phyloP scores from a whole-genome alignment of 2,797 vertebrate species.

The Spinibarbus caldwelli region DNA sequence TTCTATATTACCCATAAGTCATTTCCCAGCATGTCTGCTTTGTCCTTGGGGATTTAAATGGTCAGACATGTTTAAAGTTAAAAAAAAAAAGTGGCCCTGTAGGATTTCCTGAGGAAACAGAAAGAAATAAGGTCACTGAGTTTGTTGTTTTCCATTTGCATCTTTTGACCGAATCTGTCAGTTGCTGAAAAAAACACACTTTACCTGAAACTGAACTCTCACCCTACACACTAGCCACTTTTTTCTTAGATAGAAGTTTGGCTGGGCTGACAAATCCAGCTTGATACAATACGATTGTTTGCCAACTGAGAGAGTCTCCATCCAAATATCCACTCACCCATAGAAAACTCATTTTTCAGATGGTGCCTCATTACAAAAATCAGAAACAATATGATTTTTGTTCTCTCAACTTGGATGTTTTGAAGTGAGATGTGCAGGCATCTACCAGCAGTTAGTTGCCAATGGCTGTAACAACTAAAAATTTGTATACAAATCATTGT shows the following conservation, averaged over 20 bases:
- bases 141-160: conserved; percentile 51
- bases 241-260: background rate
- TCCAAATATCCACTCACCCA: background rate
- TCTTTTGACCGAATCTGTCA: conserved; percentile 47
- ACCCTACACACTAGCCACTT: background rate
- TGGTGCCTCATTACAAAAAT: background rate
- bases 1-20: background rate
- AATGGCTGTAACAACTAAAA: background rate
- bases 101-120: conserved; percentile 68
- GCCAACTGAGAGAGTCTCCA: background rate
- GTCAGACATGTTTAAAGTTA: conserved; percentile 20
- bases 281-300: background rate
- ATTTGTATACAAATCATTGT: background rate
- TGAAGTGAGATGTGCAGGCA: background rate
- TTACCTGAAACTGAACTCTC: background rate
- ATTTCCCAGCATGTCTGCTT: background rate
- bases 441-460: background rate
- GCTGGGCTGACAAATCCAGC: background rate
- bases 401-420: background rate
- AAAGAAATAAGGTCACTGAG: conserved; percentile 45
- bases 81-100: background rate
- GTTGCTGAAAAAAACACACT: background rate
- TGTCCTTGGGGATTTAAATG: background rate
- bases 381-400: background rate
- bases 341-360: conserved; percentile 16